These are phyloP conservation scores for Zootermopsis nevadensis DNA, from an alignment of 2,888 invertebrate genomes.

Conservation along the genomic window DNA sequence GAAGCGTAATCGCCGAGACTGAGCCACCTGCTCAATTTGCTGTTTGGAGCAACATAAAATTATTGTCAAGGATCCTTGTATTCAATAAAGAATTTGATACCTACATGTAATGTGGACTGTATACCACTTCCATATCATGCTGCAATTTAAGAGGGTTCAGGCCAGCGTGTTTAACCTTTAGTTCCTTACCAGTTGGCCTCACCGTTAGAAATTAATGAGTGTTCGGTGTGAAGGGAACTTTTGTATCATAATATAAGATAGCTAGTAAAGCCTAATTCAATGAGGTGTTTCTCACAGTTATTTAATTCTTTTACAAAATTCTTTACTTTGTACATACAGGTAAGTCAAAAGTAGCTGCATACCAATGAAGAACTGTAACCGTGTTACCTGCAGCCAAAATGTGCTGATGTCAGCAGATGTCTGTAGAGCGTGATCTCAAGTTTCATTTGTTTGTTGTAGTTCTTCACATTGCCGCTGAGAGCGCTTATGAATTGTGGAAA, in stretches of 20 bases:
- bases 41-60: neutral
- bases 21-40: slow-evolving; percentile 13
- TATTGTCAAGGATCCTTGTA: neutral
- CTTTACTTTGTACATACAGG: neutral
- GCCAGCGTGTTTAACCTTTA: neutral
- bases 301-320: neutral
- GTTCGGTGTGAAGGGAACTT: slow-evolving; percentile 29
- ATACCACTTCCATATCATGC: neutral
- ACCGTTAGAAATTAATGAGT: neutral
- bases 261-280: neutral
- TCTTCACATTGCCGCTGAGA: no score
- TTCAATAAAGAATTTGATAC: neutral
- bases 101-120: slow-evolving; percentile 18
- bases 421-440: no score
- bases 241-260: slow-evolving; percentile 24
- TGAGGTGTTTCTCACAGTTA: neutral
- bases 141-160: neutral
- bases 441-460: no score
- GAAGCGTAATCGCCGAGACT: slow-evolving; percentile 45
- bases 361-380: no score
- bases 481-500: no score
- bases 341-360: no score
- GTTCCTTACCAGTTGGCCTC: slow-evolving; percentile 20
- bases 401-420: no score
- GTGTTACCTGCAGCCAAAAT: no score